These are phyloP conservation scores for Characodon lateralis DNA, from an alignment of 2,797 vertebrate species.

Conservation along the genomic window DNA sequence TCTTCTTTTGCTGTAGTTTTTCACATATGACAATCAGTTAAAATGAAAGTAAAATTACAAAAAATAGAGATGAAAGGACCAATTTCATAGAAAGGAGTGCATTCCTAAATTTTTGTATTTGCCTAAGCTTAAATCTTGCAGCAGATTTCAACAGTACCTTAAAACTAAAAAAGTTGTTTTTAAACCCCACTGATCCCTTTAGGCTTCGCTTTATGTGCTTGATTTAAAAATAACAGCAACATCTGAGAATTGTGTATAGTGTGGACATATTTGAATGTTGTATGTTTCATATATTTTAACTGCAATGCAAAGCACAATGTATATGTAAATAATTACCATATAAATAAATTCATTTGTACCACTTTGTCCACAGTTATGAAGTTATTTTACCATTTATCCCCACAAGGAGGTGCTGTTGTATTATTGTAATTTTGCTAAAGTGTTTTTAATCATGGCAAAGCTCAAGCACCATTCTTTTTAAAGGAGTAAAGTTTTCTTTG, in stretches of 20 bases:
- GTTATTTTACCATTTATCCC: slow-evolving; percentile 3
- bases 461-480: not conserved
- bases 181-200: slow-evolving; percentile 5
- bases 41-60: not conserved
- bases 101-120: slow-evolving; percentile 4
- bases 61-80: not conserved
- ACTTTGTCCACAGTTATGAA: not conserved
- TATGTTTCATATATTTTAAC: slow-evolving; percentile 46
- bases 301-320: slow-evolving; percentile 31
- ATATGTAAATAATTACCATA: slow-evolving; percentile 39
- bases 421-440: not conserved
- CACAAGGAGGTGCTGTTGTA: slow-evolving; percentile 43
- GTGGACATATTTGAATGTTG: slow-evolving; percentile 35
- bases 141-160: not conserved
- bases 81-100: not conserved
- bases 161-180: not conserved
- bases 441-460: not conserved
- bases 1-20: not conserved
- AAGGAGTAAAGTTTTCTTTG: not conserved
- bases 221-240: slow-evolving; percentile 27
- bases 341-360: slow-evolving; percentile 60
- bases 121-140: not conserved
- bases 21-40: not conserved
- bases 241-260: slow-evolving; percentile 39
- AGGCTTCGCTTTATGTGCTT: slow-evolving; percentile 30